phyloP scores from a whole-genome alignment of 1,140 invertebrate species.

The Aradophagus sp. region DNA sequence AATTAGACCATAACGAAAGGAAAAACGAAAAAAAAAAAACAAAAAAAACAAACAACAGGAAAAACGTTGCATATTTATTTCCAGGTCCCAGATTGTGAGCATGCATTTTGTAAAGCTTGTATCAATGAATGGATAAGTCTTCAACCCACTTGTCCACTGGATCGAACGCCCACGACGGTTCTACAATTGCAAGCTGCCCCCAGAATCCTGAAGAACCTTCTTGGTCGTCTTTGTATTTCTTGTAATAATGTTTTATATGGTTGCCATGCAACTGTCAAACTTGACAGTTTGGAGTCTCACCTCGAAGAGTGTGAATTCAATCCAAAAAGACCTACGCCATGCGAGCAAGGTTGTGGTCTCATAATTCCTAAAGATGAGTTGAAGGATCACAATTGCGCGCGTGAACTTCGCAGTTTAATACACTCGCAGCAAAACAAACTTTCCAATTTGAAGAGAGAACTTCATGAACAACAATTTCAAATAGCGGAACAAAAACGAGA shows the following conservation, averaged over 20 bases:
- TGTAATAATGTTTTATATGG: constrained; percentile 94
- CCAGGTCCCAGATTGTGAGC: constrained; percentile 95
- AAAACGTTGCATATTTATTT: constrained; percentile 56
- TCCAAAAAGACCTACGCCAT: constrained; percentile 93
- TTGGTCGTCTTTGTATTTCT: constrained; percentile 89
- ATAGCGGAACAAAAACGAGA: constrained; percentile 93
- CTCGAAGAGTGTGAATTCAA: constrained; percentile 95
- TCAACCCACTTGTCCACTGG: constrained; percentile 94
- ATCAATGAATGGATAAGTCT: constrained; percentile 95
- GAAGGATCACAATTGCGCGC: constrained; percentile 94
- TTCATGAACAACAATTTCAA: constrained; percentile 89
- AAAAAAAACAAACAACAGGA: too few relatives aligned
- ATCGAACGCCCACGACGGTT: constrained; percentile 89
- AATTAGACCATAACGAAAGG: too few relatives aligned
- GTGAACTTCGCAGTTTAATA: constrained; percentile 89
- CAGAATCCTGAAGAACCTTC: constrained; percentile 91
- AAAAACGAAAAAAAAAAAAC: too few relatives aligned
- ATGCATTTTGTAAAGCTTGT: constrained; percentile 94
- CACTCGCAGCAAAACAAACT: constrained; percentile 90
- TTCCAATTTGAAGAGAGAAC: constrained; percentile 87
- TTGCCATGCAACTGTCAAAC: constrained; percentile 88
- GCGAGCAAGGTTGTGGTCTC: constrained; percentile 93
- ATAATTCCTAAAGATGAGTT: constrained; percentile 96
- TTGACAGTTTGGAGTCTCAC: constrained; percentile 88
- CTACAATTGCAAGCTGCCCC: constrained; percentile 92